A percentile compares a stretch with the other conserved stretches of the same genome.
Evolutionary conservation across 2,797 vertebrate species (phyloP).

Genomic region (Crocidura indochinensis): DNA sequence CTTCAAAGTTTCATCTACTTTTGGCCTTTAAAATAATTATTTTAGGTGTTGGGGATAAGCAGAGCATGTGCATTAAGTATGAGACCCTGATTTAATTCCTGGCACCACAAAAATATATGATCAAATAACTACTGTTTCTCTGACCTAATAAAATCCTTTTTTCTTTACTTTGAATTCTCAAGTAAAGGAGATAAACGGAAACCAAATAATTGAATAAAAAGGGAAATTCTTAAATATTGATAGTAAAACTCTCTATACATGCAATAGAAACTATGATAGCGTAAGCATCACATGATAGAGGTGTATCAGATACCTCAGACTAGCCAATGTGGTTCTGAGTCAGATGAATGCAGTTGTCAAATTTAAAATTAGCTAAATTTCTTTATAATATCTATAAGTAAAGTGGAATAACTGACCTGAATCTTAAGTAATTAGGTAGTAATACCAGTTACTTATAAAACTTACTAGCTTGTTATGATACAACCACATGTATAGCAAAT

Average conservation of each 20-base stretch:
- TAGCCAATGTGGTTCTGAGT: neutral
- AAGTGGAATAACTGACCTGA: conserved; percentile 44
- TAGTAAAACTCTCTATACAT: neutral
- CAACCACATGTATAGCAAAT: neutral
- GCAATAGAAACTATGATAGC: neutral
- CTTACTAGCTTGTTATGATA: neutral
- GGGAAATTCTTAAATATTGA: conserved; percentile 6
- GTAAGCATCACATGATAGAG: neutral
- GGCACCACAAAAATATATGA: too few species aligned
- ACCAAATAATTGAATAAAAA: neutral
- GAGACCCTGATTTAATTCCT: too few species aligned
- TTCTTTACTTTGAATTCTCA: neutral
- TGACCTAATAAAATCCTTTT: neutral
- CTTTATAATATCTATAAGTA: conserved; percentile 13
- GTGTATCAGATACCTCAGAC: conserved; percentile 8
- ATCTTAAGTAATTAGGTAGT: neutral
- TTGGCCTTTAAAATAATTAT: conserved; percentile 14
- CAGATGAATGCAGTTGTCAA: conserved; percentile 8
- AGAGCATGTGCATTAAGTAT: too few species aligned
- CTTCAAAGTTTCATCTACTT: conserved; percentile 32
- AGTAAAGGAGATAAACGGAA: neutral
- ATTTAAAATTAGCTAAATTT: conserved; percentile 11
- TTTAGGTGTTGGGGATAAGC: neutral
- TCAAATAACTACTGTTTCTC: too few species aligned
- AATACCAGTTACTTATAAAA: conserved; percentile 9